Conservation (phyloP, 2,797 vertebrate species). For the Myotis pilosus region DNA sequence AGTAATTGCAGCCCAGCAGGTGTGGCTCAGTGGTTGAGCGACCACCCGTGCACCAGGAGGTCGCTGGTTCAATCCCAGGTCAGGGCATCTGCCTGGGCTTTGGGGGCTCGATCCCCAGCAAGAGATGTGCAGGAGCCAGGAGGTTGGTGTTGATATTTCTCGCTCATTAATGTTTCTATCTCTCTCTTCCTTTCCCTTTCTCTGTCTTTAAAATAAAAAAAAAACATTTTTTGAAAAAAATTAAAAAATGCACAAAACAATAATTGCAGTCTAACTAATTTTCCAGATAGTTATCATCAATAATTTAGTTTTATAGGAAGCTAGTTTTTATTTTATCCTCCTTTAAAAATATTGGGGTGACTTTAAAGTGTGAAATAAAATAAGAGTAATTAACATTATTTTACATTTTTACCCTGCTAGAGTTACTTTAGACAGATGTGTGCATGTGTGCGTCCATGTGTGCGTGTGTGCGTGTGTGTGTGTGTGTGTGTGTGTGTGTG, state of each 20-base stretch:
- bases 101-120: too few relatives aligned
- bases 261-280: background rate
- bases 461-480: background rate
- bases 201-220: too few relatives aligned
- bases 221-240: too few relatives aligned
- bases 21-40: too few relatives aligned
- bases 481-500: background rate
- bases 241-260: background rate
- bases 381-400: constrained; percentile 16
- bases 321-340: background rate
- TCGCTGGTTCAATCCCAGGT: too few relatives aligned
- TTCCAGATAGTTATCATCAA: background rate
- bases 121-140: too few relatives aligned
- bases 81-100: too few relatives aligned
- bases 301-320: background rate
- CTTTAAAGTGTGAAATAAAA: background rate
- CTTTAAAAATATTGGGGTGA: constrained; percentile 21
- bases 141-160: too few relatives aligned
- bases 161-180: too few relatives aligned
- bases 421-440: background rate
- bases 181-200: too few relatives aligned
- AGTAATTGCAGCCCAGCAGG: background rate
- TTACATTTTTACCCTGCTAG: constrained; percentile 19
- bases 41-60: too few relatives aligned
- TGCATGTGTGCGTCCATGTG: too few relatives aligned